phyloP scores from a whole-genome alignment of 2,113 vertebrate species.

The Telmatochromis sp. region DNA sequence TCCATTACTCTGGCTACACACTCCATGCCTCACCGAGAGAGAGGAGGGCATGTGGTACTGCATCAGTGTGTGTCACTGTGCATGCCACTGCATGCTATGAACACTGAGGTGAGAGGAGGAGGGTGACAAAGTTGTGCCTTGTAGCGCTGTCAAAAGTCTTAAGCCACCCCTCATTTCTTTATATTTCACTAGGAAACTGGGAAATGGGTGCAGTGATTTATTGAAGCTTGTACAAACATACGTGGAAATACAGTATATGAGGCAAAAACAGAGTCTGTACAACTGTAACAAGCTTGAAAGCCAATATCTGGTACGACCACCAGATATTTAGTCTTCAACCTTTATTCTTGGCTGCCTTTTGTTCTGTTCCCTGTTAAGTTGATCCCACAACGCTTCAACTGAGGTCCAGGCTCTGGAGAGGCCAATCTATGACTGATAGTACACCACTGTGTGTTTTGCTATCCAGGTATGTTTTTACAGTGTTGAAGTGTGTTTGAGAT shows the following conservation, averaged over 20 bases:
- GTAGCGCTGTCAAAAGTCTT: background rate
- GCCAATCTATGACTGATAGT: background rate
- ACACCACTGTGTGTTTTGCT: background rate
- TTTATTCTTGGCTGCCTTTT: background rate
- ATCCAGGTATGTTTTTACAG: background rate
- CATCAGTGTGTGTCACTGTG: background rate
- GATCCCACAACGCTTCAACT: rapidly evolving
- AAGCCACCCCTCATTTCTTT: background rate
- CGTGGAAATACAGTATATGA: background rate
- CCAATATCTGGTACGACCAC: background rate
- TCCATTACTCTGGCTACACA: background rate
- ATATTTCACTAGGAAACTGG: background rate
- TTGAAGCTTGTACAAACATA: background rate
- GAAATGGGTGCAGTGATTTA: background rate
- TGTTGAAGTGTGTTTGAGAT: background rate
- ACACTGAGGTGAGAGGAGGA: background rate
- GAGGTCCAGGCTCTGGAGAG: background rate
- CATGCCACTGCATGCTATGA: background rate
- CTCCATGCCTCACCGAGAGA: background rate
- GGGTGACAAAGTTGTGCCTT: background rate
- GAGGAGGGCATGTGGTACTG: background rate
- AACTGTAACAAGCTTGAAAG: background rate
- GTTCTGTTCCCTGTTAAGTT: background rate
- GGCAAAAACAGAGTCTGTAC: background rate
- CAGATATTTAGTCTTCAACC: background rate